A percentile compares a stretch with the other conserved stretches of the same genome.
phyloP scores from a whole-genome alignment of 2,797 vertebrate genomes.

The Scyliorhinus canicula region DNA sequence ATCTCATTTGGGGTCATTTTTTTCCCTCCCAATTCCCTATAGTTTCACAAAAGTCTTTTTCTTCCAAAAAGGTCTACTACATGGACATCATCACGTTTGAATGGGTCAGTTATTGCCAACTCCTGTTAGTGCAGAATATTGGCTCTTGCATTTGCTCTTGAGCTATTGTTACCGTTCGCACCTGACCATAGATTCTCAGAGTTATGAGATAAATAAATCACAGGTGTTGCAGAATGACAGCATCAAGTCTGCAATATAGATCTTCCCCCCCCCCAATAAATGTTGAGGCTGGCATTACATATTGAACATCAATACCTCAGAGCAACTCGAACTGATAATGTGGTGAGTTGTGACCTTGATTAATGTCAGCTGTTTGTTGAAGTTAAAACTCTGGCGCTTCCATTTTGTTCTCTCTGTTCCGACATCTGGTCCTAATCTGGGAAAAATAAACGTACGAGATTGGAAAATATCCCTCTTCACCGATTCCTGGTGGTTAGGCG shows the following conservation, averaged over 20 bases:
- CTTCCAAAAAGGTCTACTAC: too few relatives aligned
- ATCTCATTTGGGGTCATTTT: not conserved
- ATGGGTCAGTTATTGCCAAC: too few relatives aligned
- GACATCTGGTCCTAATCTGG: too few relatives aligned
- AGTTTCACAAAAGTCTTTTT: not conserved
- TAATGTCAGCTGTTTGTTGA: not conserved
- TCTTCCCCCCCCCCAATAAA: not conserved
- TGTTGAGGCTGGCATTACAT: not conserved
- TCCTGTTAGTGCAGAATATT: not conserved
- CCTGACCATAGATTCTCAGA: not conserved
- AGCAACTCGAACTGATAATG: not conserved
- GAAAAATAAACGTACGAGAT: not conserved
- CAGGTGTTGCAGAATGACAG: not conserved
- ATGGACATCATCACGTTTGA: not conserved
- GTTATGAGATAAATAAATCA: slow-evolving; percentile 19
- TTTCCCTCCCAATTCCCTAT: not conserved
- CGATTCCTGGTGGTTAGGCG: not conserved
- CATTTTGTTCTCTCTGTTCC: not conserved
- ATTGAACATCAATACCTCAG: not conserved
- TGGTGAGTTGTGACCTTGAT: not conserved
- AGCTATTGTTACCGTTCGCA: not conserved
- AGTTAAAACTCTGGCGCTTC: not conserved
- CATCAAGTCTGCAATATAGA: not conserved
- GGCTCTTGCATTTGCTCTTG: not conserved
- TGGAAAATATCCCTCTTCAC: not conserved